These are phyloP conservation scores for Andrena praecox DNA, from an alignment of 2,888 invertebrate species.

Conservation along the genomic window DNA sequence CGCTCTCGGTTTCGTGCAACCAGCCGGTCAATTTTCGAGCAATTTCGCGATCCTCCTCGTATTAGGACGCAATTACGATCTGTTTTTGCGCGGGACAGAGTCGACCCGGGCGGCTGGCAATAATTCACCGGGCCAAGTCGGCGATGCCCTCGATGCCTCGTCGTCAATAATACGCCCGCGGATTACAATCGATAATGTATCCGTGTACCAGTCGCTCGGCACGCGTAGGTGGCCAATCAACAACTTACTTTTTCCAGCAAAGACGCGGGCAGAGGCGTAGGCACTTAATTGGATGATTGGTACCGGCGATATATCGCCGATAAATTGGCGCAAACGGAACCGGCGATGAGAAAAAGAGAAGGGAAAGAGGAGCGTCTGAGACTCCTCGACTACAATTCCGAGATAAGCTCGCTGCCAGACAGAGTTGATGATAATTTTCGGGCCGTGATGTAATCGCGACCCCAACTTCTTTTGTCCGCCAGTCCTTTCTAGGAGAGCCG, in stretches of 20 bases:
- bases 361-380: not conserved
- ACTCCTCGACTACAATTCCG: not conserved
- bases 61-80: constrained; percentile 37
- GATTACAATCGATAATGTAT: constrained; percentile 50
- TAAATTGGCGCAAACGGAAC: constrained; percentile 65
- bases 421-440: not conserved
- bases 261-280: constrained; percentile 72
- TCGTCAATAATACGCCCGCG: constrained; percentile 57
- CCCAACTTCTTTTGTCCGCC: not conserved
- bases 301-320: constrained; percentile 71
- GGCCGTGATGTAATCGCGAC: not conserved
- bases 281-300: constrained; percentile 79
- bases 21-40: constrained; percentile 26
- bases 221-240: constrained; percentile 71
- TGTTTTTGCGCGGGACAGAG: not conserved
- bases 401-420: not conserved
- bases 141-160: constrained; percentile 37
- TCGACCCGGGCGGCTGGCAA: constrained; percentile 23
- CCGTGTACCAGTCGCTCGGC: constrained; percentile 7
- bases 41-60: constrained; percentile 29
- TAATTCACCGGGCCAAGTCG: constrained; percentile 45
- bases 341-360: not conserved
- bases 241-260: constrained; percentile 65
- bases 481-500: no score
- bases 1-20: not conserved